phyloP scores from a whole-genome alignment of 1,140 invertebrate genomes.

The Whitmania pigra region DNA sequence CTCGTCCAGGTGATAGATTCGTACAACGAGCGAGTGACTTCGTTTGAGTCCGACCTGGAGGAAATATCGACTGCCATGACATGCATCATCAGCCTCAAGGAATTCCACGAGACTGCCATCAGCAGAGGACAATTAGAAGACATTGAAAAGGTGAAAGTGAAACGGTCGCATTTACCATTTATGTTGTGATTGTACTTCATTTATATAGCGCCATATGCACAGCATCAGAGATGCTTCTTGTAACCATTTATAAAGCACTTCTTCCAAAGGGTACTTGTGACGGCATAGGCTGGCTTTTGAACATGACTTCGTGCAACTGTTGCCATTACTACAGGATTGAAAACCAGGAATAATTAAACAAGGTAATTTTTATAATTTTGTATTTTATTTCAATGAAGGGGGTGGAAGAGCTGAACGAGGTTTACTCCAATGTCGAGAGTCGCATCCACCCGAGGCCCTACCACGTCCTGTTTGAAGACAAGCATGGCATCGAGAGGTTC shows the following conservation, averaged over 20 bases:
- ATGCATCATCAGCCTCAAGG: slow-evolving; percentile 25
- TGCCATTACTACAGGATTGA: no score
- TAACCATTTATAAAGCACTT: no score
- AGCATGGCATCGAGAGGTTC: slow-evolving; percentile 24
- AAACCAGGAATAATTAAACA: no score
- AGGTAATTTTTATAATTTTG: no score
- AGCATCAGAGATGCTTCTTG: no score
- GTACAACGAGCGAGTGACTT: slow-evolving; percentile 22
- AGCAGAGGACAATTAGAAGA: slow-evolving; percentile 18
- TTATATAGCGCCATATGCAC: no score
- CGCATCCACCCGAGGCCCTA: slow-evolving; percentile 21
- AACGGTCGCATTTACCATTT: no score
- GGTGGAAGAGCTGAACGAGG: slow-evolving; percentile 22
- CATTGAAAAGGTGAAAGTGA: slow-evolving; percentile 1
- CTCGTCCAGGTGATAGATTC: slow-evolving; percentile 20
- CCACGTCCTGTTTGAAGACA: slow-evolving; percentile 24
- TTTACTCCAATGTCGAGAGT: slow-evolving; percentile 18
- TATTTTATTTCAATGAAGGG: slow-evolving; percentile 9
- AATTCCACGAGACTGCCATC: slow-evolving; percentile 23
- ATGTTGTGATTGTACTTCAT: no score
- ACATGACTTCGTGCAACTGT: no score
- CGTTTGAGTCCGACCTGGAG: slow-evolving; percentile 21
- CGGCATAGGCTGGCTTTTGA: no score
- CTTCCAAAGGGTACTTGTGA: no score
- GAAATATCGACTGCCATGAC: slow-evolving; percentile 25